phyloP scores from a whole-genome alignment of 2,888 invertebrate species.

The Hypselothyrea guttata region DNA sequence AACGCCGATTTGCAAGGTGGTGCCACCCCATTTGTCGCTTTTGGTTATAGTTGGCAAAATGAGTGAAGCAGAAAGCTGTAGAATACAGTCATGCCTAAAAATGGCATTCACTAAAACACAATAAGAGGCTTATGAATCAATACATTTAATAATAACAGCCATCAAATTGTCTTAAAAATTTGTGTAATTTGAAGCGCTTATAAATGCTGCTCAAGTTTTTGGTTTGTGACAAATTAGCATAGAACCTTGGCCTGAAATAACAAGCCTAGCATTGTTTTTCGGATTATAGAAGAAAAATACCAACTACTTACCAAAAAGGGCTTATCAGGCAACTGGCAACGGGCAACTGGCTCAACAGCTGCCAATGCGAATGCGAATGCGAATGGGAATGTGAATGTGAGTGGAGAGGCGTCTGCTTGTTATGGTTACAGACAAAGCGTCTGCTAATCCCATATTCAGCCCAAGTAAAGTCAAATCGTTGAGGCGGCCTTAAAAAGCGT shows the following conservation, averaged over 20 bases:
- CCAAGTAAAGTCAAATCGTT: slow-evolving; percentile 12
- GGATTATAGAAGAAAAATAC: slow-evolving; percentile 54
- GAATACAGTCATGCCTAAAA: no score
- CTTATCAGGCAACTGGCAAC: slow-evolving; percentile 56
- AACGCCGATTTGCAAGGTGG: no score
- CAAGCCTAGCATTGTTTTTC: slow-evolving; percentile 37
- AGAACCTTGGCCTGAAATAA: slow-evolving; percentile 56
- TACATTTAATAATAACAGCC: no score
- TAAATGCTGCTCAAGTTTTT: slow-evolving; percentile 1
- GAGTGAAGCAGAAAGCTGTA: no score
- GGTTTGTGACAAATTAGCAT: slow-evolving; percentile 15
- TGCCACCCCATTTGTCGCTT: no score
- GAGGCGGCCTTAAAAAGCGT: slow-evolving; percentile 55
- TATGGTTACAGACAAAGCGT: slow-evolving; percentile 54
- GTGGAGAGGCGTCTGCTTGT: slow-evolving; percentile 23
- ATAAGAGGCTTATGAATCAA: no score
- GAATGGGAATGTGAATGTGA: slow-evolving; percentile 13
- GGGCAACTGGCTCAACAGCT: slow-evolving; percentile 33
- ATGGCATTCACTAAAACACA: no score
- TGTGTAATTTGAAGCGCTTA: no score
- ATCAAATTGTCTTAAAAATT: no score
- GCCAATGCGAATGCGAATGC: slow-evolving; percentile 14
- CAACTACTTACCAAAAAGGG: slow-evolving; percentile 46
- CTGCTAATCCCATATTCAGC: slow-evolving; percentile 54
- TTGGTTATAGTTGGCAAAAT: no score